Evolutionary conservation across 2,113 vertebrate genomes (phyloP).

Genomic region (Limnothrissa miodon): DNA sequence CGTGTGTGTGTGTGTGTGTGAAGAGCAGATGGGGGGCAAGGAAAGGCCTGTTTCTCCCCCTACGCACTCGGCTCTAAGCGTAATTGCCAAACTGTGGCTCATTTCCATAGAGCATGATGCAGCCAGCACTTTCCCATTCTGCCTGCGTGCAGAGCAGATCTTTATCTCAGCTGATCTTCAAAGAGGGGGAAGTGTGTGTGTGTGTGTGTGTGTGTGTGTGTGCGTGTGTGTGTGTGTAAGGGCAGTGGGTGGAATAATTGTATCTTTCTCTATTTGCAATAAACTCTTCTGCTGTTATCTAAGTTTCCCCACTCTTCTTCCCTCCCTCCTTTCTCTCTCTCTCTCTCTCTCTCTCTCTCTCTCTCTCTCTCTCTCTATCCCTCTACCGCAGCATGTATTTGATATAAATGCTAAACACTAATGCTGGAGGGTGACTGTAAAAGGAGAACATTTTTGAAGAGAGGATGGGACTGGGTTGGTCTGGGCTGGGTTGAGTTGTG

Average conservation of each 20-base stretch:
- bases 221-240: too few relatives aligned
- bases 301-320: not conserved
- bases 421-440: not conserved
- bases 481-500: not conserved
- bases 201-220: too few relatives aligned
- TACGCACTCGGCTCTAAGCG: not conserved
- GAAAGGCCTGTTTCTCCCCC: constrained; percentile 16
- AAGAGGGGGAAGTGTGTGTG: constrained; percentile 28
- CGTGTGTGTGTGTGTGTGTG: too few relatives aligned
- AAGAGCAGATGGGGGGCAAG: not conserved
- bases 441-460: not conserved
- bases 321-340: not conserved
- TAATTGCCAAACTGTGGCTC: constrained; percentile 21
- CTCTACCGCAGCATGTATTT: not conserved
- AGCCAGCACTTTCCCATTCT: constrained; percentile 33
- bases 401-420: constrained; percentile 2
- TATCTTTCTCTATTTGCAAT: constrained; percentile 39
- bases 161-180: constrained; percentile 48
- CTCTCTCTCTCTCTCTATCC: not conserved
- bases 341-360: not conserved
- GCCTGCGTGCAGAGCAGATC: constrained; percentile 37
- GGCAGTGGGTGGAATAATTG: constrained; percentile 47
- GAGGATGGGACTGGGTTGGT: not conserved
- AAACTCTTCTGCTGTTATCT: constrained; percentile 40
- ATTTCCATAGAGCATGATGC: constrained; percentile 33